Evolutionary conservation across 2,113 vertebrate genomes (phyloP).

Genomic region (Hylia prasina): DNA sequence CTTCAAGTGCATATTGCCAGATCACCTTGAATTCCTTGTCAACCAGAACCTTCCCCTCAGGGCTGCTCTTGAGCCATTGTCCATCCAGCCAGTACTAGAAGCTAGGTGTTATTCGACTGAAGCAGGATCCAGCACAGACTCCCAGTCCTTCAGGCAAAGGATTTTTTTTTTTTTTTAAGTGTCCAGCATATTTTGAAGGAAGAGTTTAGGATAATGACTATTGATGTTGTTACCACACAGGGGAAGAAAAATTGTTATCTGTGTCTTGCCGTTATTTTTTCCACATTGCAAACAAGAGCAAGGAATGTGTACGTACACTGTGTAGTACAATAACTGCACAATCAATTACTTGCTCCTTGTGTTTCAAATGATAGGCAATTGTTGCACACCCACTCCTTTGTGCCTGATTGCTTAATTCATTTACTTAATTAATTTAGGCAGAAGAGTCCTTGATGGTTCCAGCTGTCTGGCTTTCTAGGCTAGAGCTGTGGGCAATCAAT

Average conservation of each 20-base stretch:
- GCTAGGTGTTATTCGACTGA: neutral
- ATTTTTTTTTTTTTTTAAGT: neutral
- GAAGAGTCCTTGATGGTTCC: slow-evolving; percentile 26
- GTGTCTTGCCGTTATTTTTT: neutral
- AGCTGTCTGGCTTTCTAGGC: slow-evolving; percentile 32
- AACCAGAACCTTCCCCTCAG: neutral
- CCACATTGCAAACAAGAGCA: neutral
- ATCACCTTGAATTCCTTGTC: neutral
- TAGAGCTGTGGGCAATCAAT: slow-evolving; percentile 10
- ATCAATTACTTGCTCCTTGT: slow-evolving; percentile 32
- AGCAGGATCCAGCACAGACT: neutral
- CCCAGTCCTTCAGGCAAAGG: neutral
- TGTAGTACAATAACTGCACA: neutral
- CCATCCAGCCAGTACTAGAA: neutral
- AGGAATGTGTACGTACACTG: neutral
- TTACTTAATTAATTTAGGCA: slow-evolving; percentile 49
- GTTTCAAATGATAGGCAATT: slow-evolving; percentile 17
- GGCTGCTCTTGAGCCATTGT: neutral
- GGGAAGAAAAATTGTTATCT: neutral
- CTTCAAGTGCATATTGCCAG: neutral
- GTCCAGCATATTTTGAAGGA: neutral
- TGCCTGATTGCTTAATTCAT: slow-evolving; percentile 49
- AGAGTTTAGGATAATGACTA: neutral
- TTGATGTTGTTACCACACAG: neutral
- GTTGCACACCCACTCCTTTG: slow-evolving; percentile 22